Base-by-base conservation (phyloP, 2,888 invertebrate species). In the Tillus elongatus region DNA sequence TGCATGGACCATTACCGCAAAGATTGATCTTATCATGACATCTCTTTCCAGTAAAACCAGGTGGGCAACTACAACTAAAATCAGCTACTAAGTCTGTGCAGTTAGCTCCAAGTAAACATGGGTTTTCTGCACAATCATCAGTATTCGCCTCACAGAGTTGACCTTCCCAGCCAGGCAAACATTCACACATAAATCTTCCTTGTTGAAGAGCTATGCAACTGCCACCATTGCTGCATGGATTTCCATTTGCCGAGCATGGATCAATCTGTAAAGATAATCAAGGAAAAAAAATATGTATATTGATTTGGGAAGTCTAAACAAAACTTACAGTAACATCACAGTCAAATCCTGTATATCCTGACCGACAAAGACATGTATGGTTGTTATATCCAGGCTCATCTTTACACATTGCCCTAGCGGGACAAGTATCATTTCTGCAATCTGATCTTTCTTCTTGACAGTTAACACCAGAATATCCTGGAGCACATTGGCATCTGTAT, bases 81-180 rank as follows among this genome's bases (percentile, higher is more conserved):
- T 96, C 96, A 44, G 88, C 88, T 0, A 96, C 80, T 49, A 95
- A 71, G 65, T 97, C 97, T 0, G 92, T 91, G 61, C 96, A 96
- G 49, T 86, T 86, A 1, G 93, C 83, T 1, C 85, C 88, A 14
- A 96, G 69, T 1, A 92, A 71, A 60, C 93, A 93, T 14, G 95
- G 95, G 47, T 82, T 81, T 61, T 92, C 92, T 3, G 87, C 82
- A 62, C 95, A 96, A 58, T 96, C 95, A 56, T 96, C 84, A 44
- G 80, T 87, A 58, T 93, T 91, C n/a, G 74, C 74, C 60, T 93
- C 91, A 63, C 98, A 98, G 42, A 84, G 82, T 52, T 89, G 85
- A 41, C 98, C 98, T 61, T 92, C 91, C 96, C 97, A 98, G 27
- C 98, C 98, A 12, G 91, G 84, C 36, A 88, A 70, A 63, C 98